Evolutionary conservation across 1,140 invertebrate genomes (phyloP), one percentile per base, ranked within the genome.

Genomic region (Proales similis): DNA sequence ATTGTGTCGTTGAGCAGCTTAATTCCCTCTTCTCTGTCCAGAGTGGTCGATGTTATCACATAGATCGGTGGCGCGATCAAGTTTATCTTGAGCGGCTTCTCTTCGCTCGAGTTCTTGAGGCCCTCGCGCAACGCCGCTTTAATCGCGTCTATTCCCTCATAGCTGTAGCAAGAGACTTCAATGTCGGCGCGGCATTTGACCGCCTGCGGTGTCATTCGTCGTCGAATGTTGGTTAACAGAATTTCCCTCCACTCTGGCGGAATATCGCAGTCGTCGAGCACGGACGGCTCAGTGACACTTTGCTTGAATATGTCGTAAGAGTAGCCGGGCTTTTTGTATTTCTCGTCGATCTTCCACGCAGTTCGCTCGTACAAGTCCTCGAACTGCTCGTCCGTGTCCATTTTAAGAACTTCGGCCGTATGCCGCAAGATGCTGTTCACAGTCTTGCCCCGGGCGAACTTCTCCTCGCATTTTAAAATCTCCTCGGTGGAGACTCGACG

Each of bases 241-340:
- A 93, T 86, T 71, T 89, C 85, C 75, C 93, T 93, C 11, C 90
- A 93, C 46, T 86, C 79, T 7, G 90, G 86, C 73, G 94, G 90
- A 36, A 99, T 80, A 63, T 88, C 86, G 80, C 92, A 98, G 78
- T 99, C 94, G 68, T 92, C 88, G 64, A 99, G 81, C 45, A 96
- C 86, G 64, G 86, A 84, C 4, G 90, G 88, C 74, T 95, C 89
- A 66, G 88, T 90, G 71, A 49, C 20, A 49, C 22, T 89, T 78
- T 94, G 90, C 78, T 98, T 98, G 72, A 99, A 99, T 66, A 90
- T 88, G 75, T 99, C 95, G 78, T 95, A 97, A 43, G 91, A 88
- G 33, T 87, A 89, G 19, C 85, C 86, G 72, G 90, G 88, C 73
- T 91, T 95, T 71, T 93, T 96, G 70, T 88, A 87, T 76, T 97